Evolutionary conservation across 1,140 invertebrate genomes (phyloP).

Genomic region (Micrasema minimum): DNA sequence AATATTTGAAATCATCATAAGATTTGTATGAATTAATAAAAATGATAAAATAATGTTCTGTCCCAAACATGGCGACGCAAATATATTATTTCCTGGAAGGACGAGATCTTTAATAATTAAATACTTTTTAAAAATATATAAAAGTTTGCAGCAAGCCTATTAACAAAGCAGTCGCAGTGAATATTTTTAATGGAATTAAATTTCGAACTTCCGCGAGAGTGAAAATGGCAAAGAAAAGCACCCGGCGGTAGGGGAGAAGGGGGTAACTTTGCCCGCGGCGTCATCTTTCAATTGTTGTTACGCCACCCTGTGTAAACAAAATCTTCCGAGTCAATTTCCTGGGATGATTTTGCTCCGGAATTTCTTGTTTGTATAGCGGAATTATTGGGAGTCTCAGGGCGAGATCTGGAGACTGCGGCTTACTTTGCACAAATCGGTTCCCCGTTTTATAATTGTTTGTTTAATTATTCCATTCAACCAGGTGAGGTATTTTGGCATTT

Average conservation of each 20-base stretch:
- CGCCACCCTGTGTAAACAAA: constrained; percentile 30
- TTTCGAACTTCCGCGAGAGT: neutral
- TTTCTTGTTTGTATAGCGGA: constrained; percentile 21
- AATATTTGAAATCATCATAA: too few species aligned
- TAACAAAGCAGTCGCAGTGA: too few species aligned
- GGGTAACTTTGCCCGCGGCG: constrained; percentile 17
- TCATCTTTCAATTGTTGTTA: constrained; percentile 36
- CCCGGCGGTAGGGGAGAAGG: neutral
- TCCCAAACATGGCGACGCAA: too few species aligned
- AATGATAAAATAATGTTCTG: too few species aligned
- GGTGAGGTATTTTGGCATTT: neutral
- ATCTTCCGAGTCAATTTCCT: constrained; percentile 33
- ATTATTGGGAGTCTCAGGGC: constrained; percentile 30
- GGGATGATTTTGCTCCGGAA: constrained; percentile 23
- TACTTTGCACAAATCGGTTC: constrained; percentile 9
- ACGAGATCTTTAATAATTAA: too few species aligned
- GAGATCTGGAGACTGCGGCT: constrained; percentile 5
- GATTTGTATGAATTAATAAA: too few species aligned
- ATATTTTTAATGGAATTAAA: constrained; percentile 11
- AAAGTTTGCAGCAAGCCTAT: too few species aligned
- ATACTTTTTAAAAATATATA: too few species aligned
- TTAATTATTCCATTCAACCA: constrained; percentile 3
- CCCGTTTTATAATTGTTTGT: constrained; percentile 16
- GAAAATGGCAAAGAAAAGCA: neutral
- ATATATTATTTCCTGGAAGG: too few species aligned